Conservation (phyloP, 2,888 invertebrate genomes). For the Troides helena region DNA sequence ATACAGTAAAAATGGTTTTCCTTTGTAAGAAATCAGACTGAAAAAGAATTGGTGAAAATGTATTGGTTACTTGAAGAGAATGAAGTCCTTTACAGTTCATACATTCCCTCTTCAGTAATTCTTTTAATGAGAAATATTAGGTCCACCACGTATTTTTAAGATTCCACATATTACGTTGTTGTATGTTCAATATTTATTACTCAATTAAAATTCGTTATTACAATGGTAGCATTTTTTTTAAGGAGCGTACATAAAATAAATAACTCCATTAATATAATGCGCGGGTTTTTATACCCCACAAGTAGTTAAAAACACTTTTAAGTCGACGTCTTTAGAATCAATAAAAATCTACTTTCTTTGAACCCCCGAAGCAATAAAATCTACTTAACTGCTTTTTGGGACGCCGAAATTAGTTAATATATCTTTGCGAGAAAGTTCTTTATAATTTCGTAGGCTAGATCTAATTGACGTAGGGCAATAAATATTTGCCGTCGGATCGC, state of each 20-base stretch:
- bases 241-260: slow-evolving; percentile 23
- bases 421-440: slow-evolving; percentile 41
- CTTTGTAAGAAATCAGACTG: slow-evolving; percentile 1
- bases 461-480: slow-evolving; percentile 68
- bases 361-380: slow-evolving; percentile 68
- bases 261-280: slow-evolving; percentile 36
- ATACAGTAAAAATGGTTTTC: background rate
- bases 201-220: background rate
- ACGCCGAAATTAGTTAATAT: slow-evolving; percentile 73
- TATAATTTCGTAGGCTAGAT: slow-evolving; percentile 33
- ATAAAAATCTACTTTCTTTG: slow-evolving; percentile 76
- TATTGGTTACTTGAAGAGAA: too few relatives aligned
- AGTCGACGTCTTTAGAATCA: slow-evolving; percentile 73
- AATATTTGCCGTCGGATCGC: slow-evolving; percentile 63
- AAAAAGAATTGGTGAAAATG: too few relatives aligned
- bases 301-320: slow-evolving; percentile 66
- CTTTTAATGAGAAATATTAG: slow-evolving; percentile 32
- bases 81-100: slow-evolving; percentile 16
- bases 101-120: slow-evolving; percentile 31
- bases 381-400: slow-evolving; percentile 70
- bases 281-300: slow-evolving; percentile 58
- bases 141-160: slow-evolving; percentile 4
- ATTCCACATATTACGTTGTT: background rate
- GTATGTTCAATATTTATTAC: background rate
- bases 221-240: background rate